Evolutionary conservation across 2,888 invertebrate species (phyloP).

Genomic region (Allygus modestus): DNA sequence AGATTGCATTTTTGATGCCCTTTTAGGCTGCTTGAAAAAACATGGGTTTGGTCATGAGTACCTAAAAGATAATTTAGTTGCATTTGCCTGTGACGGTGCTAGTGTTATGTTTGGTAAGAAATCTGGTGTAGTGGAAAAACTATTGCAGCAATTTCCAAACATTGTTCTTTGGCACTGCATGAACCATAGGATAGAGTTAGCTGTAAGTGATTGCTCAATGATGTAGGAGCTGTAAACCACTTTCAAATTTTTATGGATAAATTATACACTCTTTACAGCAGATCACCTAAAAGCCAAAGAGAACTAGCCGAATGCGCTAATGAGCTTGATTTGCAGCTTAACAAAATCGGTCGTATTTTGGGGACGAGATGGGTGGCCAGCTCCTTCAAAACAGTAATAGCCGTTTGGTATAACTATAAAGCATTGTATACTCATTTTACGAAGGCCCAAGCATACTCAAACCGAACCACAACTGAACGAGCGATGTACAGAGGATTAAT

Average conservation of each 20-base stretch:
- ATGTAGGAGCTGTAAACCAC: conserved; percentile 65
- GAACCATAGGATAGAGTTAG: conserved; percentile 64
- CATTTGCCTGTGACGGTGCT: no score
- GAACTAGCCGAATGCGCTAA: conserved; percentile 62
- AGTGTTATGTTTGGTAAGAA: no score
- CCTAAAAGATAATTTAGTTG: no score
- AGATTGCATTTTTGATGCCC: no score
- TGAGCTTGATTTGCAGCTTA: conserved; percentile 59
- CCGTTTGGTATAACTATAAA: conserved; percentile 63
- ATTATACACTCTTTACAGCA: conserved; percentile 64
- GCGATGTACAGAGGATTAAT: conserved; percentile 33
- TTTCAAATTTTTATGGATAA: conserved; percentile 66
- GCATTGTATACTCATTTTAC: conserved; percentile 50
- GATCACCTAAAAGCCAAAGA: conserved; percentile 65
- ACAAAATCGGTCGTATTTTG: conserved; percentile 65
- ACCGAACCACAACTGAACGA: conserved; percentile 22
- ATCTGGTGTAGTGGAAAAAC: no score
- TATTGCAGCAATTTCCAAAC: no score
- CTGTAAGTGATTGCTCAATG: conserved; percentile 63
- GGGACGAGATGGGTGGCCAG: conserved; percentile 65
- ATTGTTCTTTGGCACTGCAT: conserved; percentile 66
- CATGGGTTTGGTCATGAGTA: no score
- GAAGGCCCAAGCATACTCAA: conserved; percentile 24
- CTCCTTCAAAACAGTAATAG: conserved; percentile 63
- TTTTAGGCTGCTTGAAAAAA: no score